Evolutionary conservation across 2,113 vertebrate species (phyloP).

Genomic region (Corythoichthys intestinalis): DNA sequence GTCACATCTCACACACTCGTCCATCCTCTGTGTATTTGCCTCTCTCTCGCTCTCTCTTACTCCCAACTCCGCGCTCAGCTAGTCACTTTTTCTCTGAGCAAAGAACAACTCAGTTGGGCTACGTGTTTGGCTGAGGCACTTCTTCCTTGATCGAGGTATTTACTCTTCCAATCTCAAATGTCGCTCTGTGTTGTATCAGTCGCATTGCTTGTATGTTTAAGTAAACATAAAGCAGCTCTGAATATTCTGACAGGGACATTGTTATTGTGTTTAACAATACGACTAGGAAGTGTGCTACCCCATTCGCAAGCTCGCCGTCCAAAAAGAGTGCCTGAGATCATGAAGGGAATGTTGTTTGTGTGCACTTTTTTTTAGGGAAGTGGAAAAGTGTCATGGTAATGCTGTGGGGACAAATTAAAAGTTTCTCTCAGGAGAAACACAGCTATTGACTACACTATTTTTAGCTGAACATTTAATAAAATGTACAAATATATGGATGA

Average conservation of each 20-base stretch:
- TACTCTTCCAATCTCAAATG: slow-evolving; percentile 20
- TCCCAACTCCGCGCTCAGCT: slow-evolving; percentile 48
- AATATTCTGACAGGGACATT: neutral
- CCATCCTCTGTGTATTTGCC: slow-evolving; percentile 4
- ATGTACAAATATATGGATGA: slow-evolving; percentile 40
- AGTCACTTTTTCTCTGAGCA: slow-evolving; percentile 49
- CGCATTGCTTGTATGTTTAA: neutral
- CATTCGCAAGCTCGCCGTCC: slow-evolving; percentile 25
- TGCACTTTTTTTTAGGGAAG: slow-evolving; percentile 58
- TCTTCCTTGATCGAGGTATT: slow-evolving; percentile 62
- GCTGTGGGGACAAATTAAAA: slow-evolving; percentile 41
- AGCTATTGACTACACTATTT: slow-evolving; percentile 57
- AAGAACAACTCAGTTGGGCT: slow-evolving; percentile 45
- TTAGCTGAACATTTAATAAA: slow-evolving; percentile 22
- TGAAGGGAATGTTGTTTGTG: slow-evolving; percentile 47
- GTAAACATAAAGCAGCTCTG: neutral
- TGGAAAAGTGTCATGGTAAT: slow-evolving; percentile 54
- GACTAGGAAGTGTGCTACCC: slow-evolving; percentile 20
- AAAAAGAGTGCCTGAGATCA: slow-evolving; percentile 40
- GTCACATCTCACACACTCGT: slow-evolving; percentile 29
- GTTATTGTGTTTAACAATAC: neutral
- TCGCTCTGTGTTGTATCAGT: slow-evolving; percentile 16
- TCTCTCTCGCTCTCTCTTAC: slow-evolving; percentile 21
- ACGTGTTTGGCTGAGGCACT: slow-evolving; percentile 49
- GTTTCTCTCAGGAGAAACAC: slow-evolving; percentile 42